Percentiles rank a stretch among this genome's conserved stretches.
Conservation (phyloP, 2,113 vertebrate genomes). For the Heterochromis multidens region DNA sequence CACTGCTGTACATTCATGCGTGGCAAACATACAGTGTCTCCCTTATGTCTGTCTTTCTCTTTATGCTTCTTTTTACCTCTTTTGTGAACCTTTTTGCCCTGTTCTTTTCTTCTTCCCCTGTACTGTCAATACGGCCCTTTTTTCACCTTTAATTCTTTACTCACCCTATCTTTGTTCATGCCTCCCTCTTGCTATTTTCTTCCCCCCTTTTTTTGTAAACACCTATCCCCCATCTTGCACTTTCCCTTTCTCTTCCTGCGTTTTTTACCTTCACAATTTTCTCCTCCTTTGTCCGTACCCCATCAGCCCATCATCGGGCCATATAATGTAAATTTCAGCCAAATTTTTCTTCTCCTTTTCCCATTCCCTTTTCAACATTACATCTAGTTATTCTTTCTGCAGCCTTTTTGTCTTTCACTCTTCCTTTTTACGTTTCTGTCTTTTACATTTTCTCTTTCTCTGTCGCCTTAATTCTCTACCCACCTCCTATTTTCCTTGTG, state of each 20-base stretch:
- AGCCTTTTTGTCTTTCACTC: not conserved
- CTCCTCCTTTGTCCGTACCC: not conserved
- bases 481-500: not conserved
- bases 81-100: not conserved
- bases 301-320: not conserved
- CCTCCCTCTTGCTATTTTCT: not conserved
- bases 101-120: not conserved
- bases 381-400: not conserved
- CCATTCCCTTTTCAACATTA: not conserved
- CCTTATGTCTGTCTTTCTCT: slow-evolving; percentile 44
- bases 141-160: slow-evolving; percentile 25
- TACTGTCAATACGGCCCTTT: slow-evolving; percentile 13
- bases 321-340: not conserved
- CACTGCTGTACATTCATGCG: slow-evolving; percentile 66
- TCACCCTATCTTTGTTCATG: not conserved
- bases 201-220: not conserved
- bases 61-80: slow-evolving; percentile 9
- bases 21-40: slow-evolving; percentile 57
- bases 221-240: not conserved
- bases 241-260: not conserved
- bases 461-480: not conserved
- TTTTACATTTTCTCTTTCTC: not conserved
- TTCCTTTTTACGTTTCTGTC: not conserved
- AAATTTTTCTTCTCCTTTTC: not conserved
- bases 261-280: slow-evolving; percentile 1